phyloP scores from a whole-genome alignment of 1,140 invertebrate genomes.

The Ceratina australensis region DNA sequence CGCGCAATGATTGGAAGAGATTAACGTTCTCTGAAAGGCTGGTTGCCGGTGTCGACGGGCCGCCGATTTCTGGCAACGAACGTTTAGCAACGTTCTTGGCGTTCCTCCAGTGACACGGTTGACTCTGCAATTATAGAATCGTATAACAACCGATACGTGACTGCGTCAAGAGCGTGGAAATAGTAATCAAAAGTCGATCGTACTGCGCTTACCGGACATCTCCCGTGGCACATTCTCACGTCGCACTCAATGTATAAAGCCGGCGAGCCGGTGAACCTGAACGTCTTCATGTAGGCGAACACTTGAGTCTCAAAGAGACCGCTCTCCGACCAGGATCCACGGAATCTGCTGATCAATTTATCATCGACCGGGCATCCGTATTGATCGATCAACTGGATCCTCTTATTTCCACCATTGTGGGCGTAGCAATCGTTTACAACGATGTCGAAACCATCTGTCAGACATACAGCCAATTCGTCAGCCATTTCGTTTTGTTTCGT shows the following conservation, averaged over 20 bases:
- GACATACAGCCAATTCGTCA: conserved; percentile 49
- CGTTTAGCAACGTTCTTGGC: conserved; percentile 88
- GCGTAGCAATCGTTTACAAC: conserved; percentile 97
- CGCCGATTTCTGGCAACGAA: conserved; percentile 77
- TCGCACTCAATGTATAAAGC: conserved; percentile 97
- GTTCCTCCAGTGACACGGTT: conserved; percentile 95
- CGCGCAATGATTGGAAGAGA: conserved; percentile 92
- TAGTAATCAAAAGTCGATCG: neutral
- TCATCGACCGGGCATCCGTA: conserved; percentile 97
- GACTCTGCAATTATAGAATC: conserved; percentile 83
- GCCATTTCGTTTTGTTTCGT: neutral
- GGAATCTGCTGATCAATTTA: conserved; percentile 94
- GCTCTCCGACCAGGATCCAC: conserved; percentile 94
- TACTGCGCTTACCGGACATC: conserved; percentile 88
- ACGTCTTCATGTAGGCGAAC: conserved; percentile 97
- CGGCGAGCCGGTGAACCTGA: conserved; percentile 94
- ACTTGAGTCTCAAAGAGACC: conserved; percentile 96
- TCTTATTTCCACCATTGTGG: conserved; percentile 95
- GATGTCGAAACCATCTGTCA: conserved; percentile 94
- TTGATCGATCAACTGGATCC: conserved; percentile 95
- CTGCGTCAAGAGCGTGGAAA: neutral
- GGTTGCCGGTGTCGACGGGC: conserved; percentile 75
- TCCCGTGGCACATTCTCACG: conserved; percentile 95
- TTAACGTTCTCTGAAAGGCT: conserved; percentile 91
- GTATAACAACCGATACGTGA: neutral